Base-by-base conservation (phyloP, 2,113 vertebrate genomes). In the Barbus barbus region DNA sequence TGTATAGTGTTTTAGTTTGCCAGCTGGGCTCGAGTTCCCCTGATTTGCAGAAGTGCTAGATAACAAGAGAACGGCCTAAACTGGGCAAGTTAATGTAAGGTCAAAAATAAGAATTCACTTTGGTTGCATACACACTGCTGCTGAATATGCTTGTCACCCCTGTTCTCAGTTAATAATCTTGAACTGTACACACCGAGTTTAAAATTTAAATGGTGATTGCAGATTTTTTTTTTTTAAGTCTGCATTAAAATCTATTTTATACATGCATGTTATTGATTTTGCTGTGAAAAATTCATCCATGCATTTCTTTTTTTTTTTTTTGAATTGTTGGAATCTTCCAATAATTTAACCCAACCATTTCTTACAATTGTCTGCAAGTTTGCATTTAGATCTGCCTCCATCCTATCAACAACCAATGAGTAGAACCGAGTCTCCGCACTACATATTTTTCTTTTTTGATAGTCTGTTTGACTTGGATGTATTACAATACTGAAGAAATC, bases 41-140 rank as follows among this genome's bases (percentile, higher is more conserved):
- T 24, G 28, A 24, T 81, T 81, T 81, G 79, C 63, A 82, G 65
- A 82, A 71, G 46, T n/a, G 26, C 60, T 36, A 44, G 61, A 69
- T 67, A 69, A 31, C 44, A 4, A 67, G 26, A 79, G 78, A 80
- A 28, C 5, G 58, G 33, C 18, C 24, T 22, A 31, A 51, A 48
- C 78, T 46, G 14, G 24, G 7, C 36, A 26, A 26, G 26, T 22
- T 48, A 33, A 81, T 48, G 14, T 28, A 8, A 78, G n/a, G 48
- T 14, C 38, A 41, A 46, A 73, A 46, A 46, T 26, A 11, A n/a
- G n/a, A 28, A 4, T 38, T 58, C 9, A 38, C 4, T 67, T 67
- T 11, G 18, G 9, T 38, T 5, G 11, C 36, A 5, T 20, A 14
- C 41, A 46, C 36, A 51, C 24, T 20, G 24, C 41, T 4, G 20